These are phyloP conservation scores for Zhengitettix transpicula DNA, from an alignment of 2,888 invertebrate species.

Conservation along the genomic window DNA sequence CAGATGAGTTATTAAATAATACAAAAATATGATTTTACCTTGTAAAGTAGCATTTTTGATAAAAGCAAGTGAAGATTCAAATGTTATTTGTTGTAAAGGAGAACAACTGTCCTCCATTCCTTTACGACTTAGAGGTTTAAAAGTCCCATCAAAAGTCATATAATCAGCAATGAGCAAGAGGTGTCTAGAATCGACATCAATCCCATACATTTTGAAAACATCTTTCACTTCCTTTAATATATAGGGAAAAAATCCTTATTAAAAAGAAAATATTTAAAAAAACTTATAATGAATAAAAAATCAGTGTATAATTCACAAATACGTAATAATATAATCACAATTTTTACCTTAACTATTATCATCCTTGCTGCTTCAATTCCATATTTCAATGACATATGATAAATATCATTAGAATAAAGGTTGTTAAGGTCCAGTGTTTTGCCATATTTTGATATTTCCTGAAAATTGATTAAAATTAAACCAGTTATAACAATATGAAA, in stretches of 20 bases:
- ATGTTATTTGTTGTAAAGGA: constrained; percentile 94
- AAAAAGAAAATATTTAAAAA: neutral
- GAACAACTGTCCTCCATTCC: constrained; percentile 86
- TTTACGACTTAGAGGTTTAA: constrained; percentile 75
- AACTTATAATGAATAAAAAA: no score
- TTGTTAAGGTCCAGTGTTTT: constrained; percentile 61
- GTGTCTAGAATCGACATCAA: constrained; percentile 87
- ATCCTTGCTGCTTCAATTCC: constrained; percentile 92
- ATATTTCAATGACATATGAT: constrained; percentile 74
- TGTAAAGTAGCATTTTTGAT: constrained; percentile 56
- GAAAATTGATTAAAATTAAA: constrained; percentile 9
- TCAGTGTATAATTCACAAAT: no score
- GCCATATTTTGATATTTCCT: constrained; percentile 75
- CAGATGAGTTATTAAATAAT: neutral
- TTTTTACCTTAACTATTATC: constrained; percentile 68
- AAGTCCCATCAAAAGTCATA: constrained; percentile 89
- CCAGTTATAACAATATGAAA: no score
- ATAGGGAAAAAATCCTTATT: neutral
- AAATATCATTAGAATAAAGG: constrained; percentile 87
- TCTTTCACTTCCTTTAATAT: constrained; percentile 63
- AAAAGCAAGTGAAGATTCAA: constrained; percentile 82
- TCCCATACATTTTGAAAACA: constrained; percentile 95
- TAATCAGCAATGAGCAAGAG: constrained; percentile 87
- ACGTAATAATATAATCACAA: no score
- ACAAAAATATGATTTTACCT: constrained; percentile 31